These are phyloP conservation scores for Perognathus longimembris DNA, from an alignment of 2,113 vertebrate genomes.

Conservation along the genomic window DNA sequence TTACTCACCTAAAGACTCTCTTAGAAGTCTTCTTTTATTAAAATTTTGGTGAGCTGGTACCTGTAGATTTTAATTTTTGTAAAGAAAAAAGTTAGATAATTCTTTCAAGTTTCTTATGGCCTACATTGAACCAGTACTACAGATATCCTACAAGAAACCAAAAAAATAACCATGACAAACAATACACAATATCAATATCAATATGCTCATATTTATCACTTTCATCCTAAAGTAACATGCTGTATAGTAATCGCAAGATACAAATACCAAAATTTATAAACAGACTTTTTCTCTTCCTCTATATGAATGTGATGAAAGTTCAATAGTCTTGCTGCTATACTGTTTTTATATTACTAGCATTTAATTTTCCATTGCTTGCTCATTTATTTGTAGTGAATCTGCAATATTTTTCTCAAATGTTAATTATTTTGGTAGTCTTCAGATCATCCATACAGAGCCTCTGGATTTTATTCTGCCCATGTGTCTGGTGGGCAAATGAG, in stretches of 20 bases:
- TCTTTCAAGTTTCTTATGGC: background rate
- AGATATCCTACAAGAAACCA: background rate
- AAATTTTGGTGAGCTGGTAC: background rate
- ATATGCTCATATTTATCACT: background rate
- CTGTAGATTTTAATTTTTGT: background rate
- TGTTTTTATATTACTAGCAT: background rate
- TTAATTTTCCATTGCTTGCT: background rate
- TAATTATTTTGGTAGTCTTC: background rate
- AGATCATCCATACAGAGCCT: background rate
- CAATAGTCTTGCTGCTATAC: background rate
- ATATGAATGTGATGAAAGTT: background rate
- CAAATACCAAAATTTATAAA: background rate
- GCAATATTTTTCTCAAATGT: background rate
- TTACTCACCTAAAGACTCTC: too few relatives aligned
- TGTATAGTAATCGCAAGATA: background rate
- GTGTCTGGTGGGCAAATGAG: background rate
- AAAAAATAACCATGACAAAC: background rate
- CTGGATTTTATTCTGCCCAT: fast-evolving
- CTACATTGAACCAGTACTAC: background rate
- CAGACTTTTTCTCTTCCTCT: background rate
- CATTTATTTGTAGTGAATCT: background rate
- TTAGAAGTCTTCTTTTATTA: too few relatives aligned
- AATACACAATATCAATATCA: background rate
- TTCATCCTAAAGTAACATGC: background rate
- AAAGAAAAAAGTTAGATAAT: background rate